Conservation (phyloP, 2,888 invertebrate genomes). For the Lamproptera curius region DNA sequence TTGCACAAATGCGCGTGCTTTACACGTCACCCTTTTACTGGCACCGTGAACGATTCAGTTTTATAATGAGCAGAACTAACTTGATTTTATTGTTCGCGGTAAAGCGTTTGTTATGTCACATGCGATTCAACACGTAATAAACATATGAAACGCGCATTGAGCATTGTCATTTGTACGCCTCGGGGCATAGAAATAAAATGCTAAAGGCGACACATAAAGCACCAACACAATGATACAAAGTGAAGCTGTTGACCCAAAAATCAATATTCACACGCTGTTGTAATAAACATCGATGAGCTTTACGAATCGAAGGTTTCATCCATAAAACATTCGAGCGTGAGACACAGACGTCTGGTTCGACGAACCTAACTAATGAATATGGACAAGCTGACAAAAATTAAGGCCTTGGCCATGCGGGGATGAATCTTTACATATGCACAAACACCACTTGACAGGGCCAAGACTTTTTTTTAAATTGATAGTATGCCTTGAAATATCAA, state of each 20-base stretch:
- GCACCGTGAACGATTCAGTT: constrained; percentile 5
- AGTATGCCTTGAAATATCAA: too few species aligned
- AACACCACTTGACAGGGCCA: too few species aligned
- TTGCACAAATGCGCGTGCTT: constrained; percentile 15
- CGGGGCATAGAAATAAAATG: constrained; percentile 45
- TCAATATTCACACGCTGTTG: constrained; percentile 67
- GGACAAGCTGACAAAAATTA: constrained; percentile 14
- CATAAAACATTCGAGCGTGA: constrained; percentile 58
- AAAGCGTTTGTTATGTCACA: constrained; percentile 17
- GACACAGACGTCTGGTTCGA: constrained; percentile 35
- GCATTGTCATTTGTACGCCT: constrained; percentile 33
- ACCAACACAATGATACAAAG: constrained; percentile 46
- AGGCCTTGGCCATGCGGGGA: neutral
- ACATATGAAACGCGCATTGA: constrained; percentile 34
- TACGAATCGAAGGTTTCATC: constrained; percentile 65
- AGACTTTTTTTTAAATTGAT: too few species aligned
- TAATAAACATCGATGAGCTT: constrained; percentile 66
- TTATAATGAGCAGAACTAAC: constrained; percentile 17
- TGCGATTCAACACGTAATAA: constrained; percentile 22
- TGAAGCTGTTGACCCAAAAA: constrained; percentile 71
- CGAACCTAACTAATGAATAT: constrained; percentile 26
- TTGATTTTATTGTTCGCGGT: constrained; percentile 11
- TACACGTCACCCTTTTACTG: constrained; percentile 11
- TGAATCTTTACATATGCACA: too few species aligned
- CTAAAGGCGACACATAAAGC: constrained; percentile 39